Evolutionary conservation across 2,113 vertebrate genomes (phyloP), one percentile per base, ranked within the genome.

Genomic region (Polyodon spathula): DNA sequence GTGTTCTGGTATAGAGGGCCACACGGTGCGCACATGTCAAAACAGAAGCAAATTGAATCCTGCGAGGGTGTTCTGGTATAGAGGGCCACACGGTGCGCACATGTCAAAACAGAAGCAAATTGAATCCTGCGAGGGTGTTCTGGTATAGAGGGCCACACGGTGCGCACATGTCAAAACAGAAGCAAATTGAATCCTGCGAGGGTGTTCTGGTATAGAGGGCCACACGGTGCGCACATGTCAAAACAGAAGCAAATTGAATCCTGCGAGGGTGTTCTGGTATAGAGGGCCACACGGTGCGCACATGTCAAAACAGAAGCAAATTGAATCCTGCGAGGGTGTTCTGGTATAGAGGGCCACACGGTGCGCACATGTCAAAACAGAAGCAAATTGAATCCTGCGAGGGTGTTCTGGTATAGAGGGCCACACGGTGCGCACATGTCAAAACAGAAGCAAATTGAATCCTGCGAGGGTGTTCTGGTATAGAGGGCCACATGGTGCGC

Each of bases 201-300:
- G 27, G 27, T 27, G 27, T 27, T 27, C 3, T 27, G 27, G 27
- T 1, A 27, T 27, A 27, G 27, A 2, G 27, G 27, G 27, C 27
- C 27, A 27, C 27, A 27, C 27, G 3, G 27, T 27, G 27, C 27
- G 1, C 27, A 27, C 27, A 2, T 27, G 27, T 27, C 1, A 51
- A 64, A 41, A 54, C 69, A 59, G 38, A 56, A 63, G 63, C 53
- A 7, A 40, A 57, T 52, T 53, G 48, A 52, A 6, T 37, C 56
- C 43, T 38, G 17, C 27, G 27, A 27, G 1, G 27, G 27, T 27
- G 27, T 27, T 27, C 3, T 27, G 27, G 27, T 1, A 27, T 27
- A 27, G 27, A 2, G 27, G 27, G 27, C 27, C 27, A 27, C 27
- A 27, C 27, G 3, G 27, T 27, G 27, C 27, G 1, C 27, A 27